Evolutionary conservation across 2,888 invertebrate genomes (phyloP), one percentile per base, ranked within the genome.

Genomic region (Dinocampus coccinellae): DNA sequence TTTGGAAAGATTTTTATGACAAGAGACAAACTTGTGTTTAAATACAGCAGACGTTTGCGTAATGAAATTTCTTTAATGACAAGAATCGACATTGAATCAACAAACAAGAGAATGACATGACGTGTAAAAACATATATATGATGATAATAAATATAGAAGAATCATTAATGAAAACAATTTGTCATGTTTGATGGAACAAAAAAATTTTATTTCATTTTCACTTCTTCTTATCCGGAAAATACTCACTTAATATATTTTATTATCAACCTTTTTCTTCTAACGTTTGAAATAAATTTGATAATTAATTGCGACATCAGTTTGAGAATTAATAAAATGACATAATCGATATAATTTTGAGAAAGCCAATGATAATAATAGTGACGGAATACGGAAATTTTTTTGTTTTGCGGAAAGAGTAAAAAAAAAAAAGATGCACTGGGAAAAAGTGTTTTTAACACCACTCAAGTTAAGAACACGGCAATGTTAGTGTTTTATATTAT

Each of bases 21-120:
- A 70, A 7, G 33, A 72, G 68, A 16, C 6, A 47, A 16, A 47
- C 47, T 9, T 7, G 47, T 16, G 16, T 47, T 20, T 47, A 29
- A 29, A 29, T 4, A 29, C n/a, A n/a, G n/a, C n/a, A n/a, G n/a
- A n/a, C n/a, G n/a, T 47, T 47, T 20, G 47, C 75, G 72, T 55
- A 53, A 69, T 24, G 60, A 74, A 76, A 75, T 80, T 77, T 77
- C 77, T 47, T 83, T 83, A 83, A 83, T 83, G 83, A 80, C 79
- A 77, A 67, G 69, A 74, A 80, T 81, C 13, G 11, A 29, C 60
- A 81, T 81, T 81, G 82, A 83, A 83, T 83, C 81, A 79, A 73
- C 75, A 52, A 36, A 47, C 34, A 36, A 73, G 58, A 22, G 39
- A 34, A 34, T 57, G 53, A 42, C 58, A 68, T 67, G 64, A 71